A percentile compares a stretch with the other conserved stretches of the same genome.
These are phyloP conservation scores for Malurus alboscapulatus DNA, from an alignment of 2,113 vertebrate species.

Conservation along the genomic window DNA sequence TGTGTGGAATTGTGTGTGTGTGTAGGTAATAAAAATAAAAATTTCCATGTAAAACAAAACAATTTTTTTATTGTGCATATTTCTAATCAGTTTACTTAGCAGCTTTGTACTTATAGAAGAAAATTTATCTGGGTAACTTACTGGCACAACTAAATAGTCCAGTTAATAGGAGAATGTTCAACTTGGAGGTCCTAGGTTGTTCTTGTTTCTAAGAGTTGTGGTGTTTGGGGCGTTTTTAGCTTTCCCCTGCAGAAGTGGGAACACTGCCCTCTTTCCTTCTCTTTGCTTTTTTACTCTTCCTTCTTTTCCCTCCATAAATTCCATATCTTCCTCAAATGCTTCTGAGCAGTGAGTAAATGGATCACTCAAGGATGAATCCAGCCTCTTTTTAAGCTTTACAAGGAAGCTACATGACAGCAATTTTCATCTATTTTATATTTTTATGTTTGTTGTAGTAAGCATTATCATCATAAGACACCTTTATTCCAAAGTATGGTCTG, in stretches of 20 bases:
- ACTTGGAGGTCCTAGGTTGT: not conserved
- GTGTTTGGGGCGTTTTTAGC: not conserved
- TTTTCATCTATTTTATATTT: not conserved
- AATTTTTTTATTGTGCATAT: not conserved
- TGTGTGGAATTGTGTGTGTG: not conserved
- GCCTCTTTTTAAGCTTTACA: not conserved
- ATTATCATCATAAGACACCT: not conserved
- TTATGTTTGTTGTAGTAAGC: not conserved
- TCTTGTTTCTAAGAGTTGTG: not conserved
- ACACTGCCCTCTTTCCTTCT: not conserved
- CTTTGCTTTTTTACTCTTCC: not conserved
- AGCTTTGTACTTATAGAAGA: not conserved
- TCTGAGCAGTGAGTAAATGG: not conserved
- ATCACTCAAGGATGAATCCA: not conserved
- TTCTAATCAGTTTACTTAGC: not conserved
- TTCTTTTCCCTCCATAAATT: not conserved
- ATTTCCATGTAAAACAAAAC: not conserved
- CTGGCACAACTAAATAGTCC: not conserved
- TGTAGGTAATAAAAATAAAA: not conserved
- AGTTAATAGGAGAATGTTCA: not conserved
- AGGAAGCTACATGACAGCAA: not conserved
- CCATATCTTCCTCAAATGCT: not conserved
- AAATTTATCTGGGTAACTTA: not conserved
- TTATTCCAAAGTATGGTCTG: not conserved
- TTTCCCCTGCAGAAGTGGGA: not conserved